Evolutionary conservation across 2,888 invertebrate species (phyloP).

Genomic region (Dichetophora obliterata): DNA sequence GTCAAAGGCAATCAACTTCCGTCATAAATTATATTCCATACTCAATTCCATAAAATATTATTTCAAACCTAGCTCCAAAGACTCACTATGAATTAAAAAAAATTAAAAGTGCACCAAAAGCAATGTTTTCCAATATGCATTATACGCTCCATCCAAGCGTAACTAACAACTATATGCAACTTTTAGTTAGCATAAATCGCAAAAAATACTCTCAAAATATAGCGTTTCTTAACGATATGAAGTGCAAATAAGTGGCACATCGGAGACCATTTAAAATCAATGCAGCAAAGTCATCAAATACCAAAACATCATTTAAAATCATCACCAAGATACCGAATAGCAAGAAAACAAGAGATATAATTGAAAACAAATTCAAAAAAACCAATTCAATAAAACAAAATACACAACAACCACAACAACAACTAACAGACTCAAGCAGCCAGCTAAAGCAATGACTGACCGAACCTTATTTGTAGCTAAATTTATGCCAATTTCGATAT

Average conservation of each 20-base stretch:
- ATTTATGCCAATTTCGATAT: constrained; percentile 49
- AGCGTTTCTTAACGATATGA: neutral
- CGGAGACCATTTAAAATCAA: constrained; percentile 40
- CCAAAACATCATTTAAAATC: constrained; percentile 27
- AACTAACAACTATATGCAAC: too few species aligned
- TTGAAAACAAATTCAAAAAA: neutral
- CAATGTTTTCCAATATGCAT: too few species aligned
- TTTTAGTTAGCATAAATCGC: too few species aligned
- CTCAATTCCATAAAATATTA: too few species aligned
- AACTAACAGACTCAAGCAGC: neutral
- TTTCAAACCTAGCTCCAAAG: too few species aligned
- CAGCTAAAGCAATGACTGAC: constrained; percentile 45
- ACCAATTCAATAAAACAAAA: too few species aligned
- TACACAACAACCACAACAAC: constrained; percentile 10
- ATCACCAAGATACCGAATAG: constrained; percentile 1
- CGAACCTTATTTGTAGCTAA: constrained; percentile 45
- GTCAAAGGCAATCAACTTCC: too few species aligned
- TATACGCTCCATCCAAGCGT: too few species aligned
- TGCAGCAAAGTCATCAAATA: constrained; percentile 8
- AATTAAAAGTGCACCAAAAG: too few species aligned
- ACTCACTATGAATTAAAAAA: too few species aligned
- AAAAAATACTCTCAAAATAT: neutral
- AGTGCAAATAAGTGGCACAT: constrained; percentile 22
- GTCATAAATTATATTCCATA: too few species aligned
- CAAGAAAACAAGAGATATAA: neutral